phyloP scores from a whole-genome alignment of 2,113 vertebrate species.

The Willisornis vidua region DNA sequence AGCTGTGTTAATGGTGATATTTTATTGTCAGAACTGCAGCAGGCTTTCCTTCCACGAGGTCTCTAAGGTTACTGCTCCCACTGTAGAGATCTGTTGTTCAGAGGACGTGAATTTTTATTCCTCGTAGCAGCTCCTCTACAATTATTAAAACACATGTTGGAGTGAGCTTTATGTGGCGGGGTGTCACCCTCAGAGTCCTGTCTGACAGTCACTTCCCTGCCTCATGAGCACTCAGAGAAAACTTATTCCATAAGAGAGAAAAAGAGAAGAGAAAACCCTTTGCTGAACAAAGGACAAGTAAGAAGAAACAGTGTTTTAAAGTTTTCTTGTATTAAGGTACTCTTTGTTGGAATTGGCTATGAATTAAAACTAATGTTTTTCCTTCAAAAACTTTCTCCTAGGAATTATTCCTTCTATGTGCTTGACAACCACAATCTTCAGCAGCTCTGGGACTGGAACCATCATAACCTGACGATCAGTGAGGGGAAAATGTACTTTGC shows the following conservation, averaged over 20 bases:
- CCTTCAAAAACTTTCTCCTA: conserved; percentile 57
- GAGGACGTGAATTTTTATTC: background rate
- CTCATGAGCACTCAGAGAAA: background rate
- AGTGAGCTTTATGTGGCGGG: background rate
- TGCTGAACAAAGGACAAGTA: background rate
- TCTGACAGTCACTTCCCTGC: background rate
- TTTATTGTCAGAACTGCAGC: background rate
- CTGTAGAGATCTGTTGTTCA: background rate
- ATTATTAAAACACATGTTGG: background rate
- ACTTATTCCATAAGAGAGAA: background rate
- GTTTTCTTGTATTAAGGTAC: background rate
- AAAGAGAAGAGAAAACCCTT: background rate
- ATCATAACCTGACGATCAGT: conserved; percentile 94
- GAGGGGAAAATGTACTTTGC: conserved; percentile 93
- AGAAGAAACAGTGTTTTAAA: background rate
- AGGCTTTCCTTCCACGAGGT: background rate
- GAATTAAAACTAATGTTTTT: background rate
- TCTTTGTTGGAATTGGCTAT: background rate
- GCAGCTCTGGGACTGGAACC: conserved; percentile 95
- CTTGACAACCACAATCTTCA: conserved; percentile 96
- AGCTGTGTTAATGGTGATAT: background rate
- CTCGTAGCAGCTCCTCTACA: background rate
- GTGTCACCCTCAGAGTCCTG: background rate
- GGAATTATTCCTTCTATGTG: conserved; percentile 92
- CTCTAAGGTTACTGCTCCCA: background rate